A percentile compares a stretch with the other conserved stretches of the same genome.
Evolutionary conservation across 2,113 vertebrate species (phyloP).

Genomic region (Microtus ochrogaster): DNA sequence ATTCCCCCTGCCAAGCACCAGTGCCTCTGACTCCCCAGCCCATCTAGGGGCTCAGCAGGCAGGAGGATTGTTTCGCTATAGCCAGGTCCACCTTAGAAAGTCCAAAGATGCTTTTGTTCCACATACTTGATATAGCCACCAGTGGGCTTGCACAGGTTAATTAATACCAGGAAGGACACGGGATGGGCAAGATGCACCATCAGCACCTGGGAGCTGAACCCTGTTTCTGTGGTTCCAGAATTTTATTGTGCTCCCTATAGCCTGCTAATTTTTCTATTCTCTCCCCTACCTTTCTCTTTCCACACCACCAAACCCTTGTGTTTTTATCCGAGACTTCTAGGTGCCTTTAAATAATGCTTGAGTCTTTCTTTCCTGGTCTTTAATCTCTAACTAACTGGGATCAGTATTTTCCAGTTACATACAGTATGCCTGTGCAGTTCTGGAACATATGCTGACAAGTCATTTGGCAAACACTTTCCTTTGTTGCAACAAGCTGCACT

Average conservation of each 20-base stretch:
- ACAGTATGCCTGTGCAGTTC: slow-evolving; percentile 70
- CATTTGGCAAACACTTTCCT: slow-evolving; percentile 57
- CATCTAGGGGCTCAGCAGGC: accelerated
- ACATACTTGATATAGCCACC: neutral
- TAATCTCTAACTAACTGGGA: slow-evolving; percentile 74
- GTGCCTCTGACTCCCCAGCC: neutral
- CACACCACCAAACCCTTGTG: neutral
- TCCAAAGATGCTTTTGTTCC: neutral
- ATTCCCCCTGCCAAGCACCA: neutral
- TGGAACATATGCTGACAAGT: slow-evolving; percentile 72
- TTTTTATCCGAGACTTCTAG: neutral
- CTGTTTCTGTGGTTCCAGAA: neutral
- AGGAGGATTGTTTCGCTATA: neutral
- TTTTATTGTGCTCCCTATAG: neutral
- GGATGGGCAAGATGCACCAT: neutral
- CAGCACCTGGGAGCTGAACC: neutral
- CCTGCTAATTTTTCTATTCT: neutral
- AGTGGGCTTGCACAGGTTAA: neutral
- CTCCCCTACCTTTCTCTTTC: neutral
- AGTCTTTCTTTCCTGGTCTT: slow-evolving; percentile 45
- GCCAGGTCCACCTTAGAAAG: neutral
- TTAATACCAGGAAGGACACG: neutral
- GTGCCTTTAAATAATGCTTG: neutral
- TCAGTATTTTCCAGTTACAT: slow-evolving; percentile 54
- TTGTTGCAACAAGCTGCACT: slow-evolving; percentile 77